Conservation (phyloP, 2,888 invertebrate species). For the Halocaridina rubra region DNA sequence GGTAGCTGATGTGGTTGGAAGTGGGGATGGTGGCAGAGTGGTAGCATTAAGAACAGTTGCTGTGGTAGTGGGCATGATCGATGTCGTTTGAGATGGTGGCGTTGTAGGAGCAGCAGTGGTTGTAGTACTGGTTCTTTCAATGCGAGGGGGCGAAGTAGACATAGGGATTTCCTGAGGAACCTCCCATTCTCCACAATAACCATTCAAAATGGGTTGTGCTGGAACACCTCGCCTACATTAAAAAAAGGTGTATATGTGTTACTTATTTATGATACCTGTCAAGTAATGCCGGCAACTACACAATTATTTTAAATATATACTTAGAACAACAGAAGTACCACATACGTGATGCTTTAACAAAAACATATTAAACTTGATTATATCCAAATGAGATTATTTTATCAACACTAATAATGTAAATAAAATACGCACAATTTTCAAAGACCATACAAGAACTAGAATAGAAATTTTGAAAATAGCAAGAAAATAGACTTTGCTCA, state of each 20-base stretch:
- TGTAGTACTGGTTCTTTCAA: constrained; percentile 28
- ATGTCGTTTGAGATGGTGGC: background rate
- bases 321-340: background rate
- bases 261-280: no score
- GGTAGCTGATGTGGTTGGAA: background rate
- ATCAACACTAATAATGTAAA: no score
- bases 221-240: constrained; percentile 41
- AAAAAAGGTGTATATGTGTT: no score
- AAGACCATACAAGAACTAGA: no score
- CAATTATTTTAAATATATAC: background rate
- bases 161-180: constrained; percentile 31
- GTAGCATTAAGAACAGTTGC: constrained; percentile 13
- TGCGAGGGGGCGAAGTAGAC: constrained; percentile 39
- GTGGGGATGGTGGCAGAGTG: constrained; percentile 22
- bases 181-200: constrained; percentile 51
- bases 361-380: background rate
- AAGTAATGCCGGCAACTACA: no score
- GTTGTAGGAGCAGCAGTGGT: constrained; percentile 17
- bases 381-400: background rate
- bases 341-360: background rate
- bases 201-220: constrained; percentile 52
- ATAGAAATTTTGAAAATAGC: no score
- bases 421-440: no score
- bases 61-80: background rate
- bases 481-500: no score